Percentiles rank a stretch among this genome's conserved stretches.
Evolutionary conservation across 2,888 invertebrate genomes (phyloP).

Genomic region (Troides aeacus): DNA sequence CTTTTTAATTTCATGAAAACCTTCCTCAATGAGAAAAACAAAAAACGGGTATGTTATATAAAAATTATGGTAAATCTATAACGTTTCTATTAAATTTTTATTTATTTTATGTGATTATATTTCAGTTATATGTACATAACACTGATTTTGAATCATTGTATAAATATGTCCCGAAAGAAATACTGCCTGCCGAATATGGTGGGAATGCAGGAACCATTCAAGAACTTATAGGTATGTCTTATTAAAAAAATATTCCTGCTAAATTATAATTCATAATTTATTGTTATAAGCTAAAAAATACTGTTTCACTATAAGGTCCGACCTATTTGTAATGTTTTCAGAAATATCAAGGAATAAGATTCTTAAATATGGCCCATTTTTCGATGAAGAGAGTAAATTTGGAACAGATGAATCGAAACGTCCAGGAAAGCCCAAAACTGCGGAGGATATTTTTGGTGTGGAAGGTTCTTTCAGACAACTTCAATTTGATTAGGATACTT

Average conservation of each 20-base stretch:
- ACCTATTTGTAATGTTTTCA: slow-evolving; percentile 6
- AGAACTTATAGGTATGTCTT: slow-evolving; percentile 63
- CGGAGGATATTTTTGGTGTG: slow-evolving; percentile 64
- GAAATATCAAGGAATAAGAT: slow-evolving; percentile 22
- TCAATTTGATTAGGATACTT: slow-evolving; percentile 44
- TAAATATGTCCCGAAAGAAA: slow-evolving; percentile 75
- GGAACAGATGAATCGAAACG: slow-evolving; percentile 74
- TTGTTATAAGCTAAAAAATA: not conserved
- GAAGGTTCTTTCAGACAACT: slow-evolving; percentile 72
- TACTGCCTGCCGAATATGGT: slow-evolving; percentile 82
- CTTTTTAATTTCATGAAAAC: slow-evolving; percentile 67
- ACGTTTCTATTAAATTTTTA: not conserved
- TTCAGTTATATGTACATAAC: slow-evolving; percentile 71
- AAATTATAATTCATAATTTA: not conserved
- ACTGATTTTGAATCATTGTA: slow-evolving; percentile 73
- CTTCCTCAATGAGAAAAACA: slow-evolving; percentile 76
- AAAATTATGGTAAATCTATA: not conserved
- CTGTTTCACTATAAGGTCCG: not conserved
- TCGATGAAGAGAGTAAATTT: slow-evolving; percentile 69
- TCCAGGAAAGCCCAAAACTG: slow-evolving; percentile 67
- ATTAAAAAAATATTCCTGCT: not conserved
- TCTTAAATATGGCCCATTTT: slow-evolving; percentile 64
- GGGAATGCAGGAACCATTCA: slow-evolving; percentile 77
- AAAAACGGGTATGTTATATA: slow-evolving; percentile 59
- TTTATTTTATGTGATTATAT: slow-evolving; percentile 8